Base-by-base conservation (phyloP, 2,113 vertebrate species). In the Lanius ludovicianus region DNA sequence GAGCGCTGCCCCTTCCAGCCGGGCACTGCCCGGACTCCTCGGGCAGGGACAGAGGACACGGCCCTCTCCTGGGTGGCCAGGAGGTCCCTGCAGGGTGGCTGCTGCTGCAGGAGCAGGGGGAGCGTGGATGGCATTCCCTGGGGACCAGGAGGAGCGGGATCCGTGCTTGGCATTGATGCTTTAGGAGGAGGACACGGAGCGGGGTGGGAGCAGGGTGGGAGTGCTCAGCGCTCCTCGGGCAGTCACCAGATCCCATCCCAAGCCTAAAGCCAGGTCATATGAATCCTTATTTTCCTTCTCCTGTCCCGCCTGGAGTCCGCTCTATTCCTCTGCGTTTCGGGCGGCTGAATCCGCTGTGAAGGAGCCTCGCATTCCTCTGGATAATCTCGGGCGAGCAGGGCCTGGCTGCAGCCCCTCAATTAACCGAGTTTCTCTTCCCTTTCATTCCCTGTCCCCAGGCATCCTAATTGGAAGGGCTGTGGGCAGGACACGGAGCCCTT, bases 261-360 rank as follows among this genome's bases (percentile, higher is more conserved):
- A 24, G 31, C 84, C 90, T 33, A 47, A 68, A 84, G 75, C 60
- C 90, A 82, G 64, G 81, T 90, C 89, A 15, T 68, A 31, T 60
- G 94, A 88, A 91, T 52, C 96, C 85, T 80, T 87, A 46, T 90
- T 94, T 94, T 18, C 22, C 83, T 52, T 75, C 62, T 71, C 59
- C 93, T 71, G 57, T 81, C 87, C 71, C 2, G 14, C 92, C 85
- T 67, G 53, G 62, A 28, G 60, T 33, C 77, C 46, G 30, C 89
- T 89, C 96, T 70, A 12, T 94, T 96, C 33, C 23, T 62, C 95
- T 76, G 62, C 89, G 96, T 97, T 93, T 95, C 95, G 53, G 93
- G 82, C 13, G 60, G 95, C 63, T 86, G 95, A 92, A 47, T 82
- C 55, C 42, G 20, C 96, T 95, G 80, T 79, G 68, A 95, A 93